A percentile compares a stretch with the other conserved stretches of the same genome.
Conservation (phyloP, 2,113 vertebrate genomes). For the Urocynchramus pylzowi region DNA sequence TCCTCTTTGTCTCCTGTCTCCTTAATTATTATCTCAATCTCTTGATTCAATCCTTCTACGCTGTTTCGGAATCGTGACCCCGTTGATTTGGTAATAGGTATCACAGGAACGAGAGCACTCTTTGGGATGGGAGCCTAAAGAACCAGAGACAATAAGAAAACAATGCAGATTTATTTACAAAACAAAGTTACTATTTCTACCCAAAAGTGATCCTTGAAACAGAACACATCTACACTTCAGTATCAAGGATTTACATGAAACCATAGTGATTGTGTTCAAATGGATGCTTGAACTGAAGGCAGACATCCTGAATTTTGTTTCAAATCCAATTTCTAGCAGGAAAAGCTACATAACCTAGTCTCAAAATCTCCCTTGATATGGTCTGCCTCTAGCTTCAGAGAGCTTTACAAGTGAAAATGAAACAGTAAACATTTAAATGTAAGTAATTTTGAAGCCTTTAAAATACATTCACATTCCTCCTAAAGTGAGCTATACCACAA, state of each 20-base stretch:
- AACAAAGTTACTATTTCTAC: not conserved
- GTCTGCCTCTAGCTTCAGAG: not conserved
- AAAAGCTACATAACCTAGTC: not conserved
- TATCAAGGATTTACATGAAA: not conserved
- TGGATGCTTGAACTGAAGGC: not conserved
- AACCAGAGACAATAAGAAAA: not conserved
- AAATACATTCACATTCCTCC: not conserved
- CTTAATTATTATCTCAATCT: conserved; percentile 98
- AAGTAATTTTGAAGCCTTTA: not conserved
- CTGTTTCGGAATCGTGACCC: conserved; percentile 96
- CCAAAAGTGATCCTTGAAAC: not conserved
- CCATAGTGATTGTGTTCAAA: accelerated
- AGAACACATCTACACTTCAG: not conserved
- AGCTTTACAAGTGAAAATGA: not conserved
- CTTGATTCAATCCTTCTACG: conserved; percentile 96
- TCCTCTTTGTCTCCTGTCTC: conserved; percentile 94
- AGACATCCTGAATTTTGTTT: not conserved
- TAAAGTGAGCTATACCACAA: not conserved
- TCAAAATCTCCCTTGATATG: not conserved
- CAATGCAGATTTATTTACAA: not conserved
- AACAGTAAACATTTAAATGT: not conserved
- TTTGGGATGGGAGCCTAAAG: conserved; percentile 90
- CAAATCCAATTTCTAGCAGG: not conserved
- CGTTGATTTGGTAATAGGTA: conserved; percentile 91
- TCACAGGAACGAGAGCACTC: conserved; percentile 88